phyloP scores from a whole-genome alignment of 2,113 vertebrate genomes.

The Psammodynastes pulverulentus region DNA sequence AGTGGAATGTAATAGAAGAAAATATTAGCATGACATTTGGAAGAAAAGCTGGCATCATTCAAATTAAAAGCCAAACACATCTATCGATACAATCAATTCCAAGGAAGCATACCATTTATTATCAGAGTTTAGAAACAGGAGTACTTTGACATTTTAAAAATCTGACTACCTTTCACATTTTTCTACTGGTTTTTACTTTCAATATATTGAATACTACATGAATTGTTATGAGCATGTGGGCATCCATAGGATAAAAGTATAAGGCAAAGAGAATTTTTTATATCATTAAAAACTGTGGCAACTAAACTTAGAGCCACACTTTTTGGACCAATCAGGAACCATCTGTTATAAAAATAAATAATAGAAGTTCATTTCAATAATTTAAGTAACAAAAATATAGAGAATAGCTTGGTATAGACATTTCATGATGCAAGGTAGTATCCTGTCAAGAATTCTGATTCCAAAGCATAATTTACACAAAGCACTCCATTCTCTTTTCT shows the following conservation, averaged over 20 bases:
- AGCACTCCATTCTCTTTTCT: not conserved
- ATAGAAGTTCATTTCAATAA: not conserved
- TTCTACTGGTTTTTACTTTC: not conserved
- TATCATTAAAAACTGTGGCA: not conserved
- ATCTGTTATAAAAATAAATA: not conserved
- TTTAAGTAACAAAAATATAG: conserved; percentile 10
- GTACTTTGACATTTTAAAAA: not conserved
- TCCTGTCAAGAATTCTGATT: conserved; percentile 16
- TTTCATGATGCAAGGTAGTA: not conserved
- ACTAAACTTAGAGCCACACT: not conserved
- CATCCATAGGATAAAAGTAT: conserved; percentile 22
- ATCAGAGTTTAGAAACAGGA: not conserved
- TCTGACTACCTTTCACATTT: conserved; percentile 6
- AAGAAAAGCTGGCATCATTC: not conserved
- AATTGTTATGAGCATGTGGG: not conserved
- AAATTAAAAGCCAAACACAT: not conserved
- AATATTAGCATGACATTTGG: not conserved
- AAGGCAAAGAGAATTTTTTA: conserved; percentile 22
- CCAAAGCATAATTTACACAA: not conserved
- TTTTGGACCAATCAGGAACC: not conserved
- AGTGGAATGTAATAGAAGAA: not conserved
- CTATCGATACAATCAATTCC: conserved; percentile 11
- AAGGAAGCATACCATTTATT: conserved; percentile 1
- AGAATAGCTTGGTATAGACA: not conserved
- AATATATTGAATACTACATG: conserved; percentile 18